Evolutionary conservation across 2,888 invertebrate species (phyloP).

Genomic region (Oeneis ivallda): DNA sequence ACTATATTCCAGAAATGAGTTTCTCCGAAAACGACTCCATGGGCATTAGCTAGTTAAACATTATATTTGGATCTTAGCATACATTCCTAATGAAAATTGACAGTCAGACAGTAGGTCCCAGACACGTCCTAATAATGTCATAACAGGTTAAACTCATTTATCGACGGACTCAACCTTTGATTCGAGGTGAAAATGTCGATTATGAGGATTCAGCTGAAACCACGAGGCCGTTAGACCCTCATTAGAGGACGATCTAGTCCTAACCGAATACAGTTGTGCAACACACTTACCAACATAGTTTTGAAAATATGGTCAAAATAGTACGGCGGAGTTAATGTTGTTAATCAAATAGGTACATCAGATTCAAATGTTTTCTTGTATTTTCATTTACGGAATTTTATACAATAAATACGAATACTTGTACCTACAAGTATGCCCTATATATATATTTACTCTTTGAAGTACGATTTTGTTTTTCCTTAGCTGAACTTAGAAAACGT

Average conservation of each 20-base stretch:
- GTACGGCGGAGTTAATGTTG: not conserved
- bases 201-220: slow-evolving; percentile 2
- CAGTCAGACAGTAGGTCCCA: not conserved
- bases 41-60: too few relatives aligned
- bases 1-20: too few relatives aligned
- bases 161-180: slow-evolving; percentile 6
- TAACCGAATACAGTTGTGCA: slow-evolving; percentile 23
- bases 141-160: slow-evolving; percentile 1
- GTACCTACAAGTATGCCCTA: too few relatives aligned
- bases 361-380: not conserved
- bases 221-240: slow-evolving; percentile 21
- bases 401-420: too few relatives aligned
- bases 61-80: too few relatives aligned
- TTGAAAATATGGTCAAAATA: not conserved
- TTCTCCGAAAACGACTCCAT: too few relatives aligned
- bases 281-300: slow-evolving; percentile 25
- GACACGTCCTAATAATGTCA: not conserved
- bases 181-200: slow-evolving; percentile 20
- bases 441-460: too few relatives aligned
- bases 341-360: too few relatives aligned
- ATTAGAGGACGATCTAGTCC: slow-evolving; percentile 24
- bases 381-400: too few relatives aligned
- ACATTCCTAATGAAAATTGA: not conserved
- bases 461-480: too few relatives aligned
- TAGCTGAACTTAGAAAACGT: too few relatives aligned